phyloP scores from a whole-genome alignment of 2,113 vertebrate genomes.

The Semnornis frantzii region DNA sequence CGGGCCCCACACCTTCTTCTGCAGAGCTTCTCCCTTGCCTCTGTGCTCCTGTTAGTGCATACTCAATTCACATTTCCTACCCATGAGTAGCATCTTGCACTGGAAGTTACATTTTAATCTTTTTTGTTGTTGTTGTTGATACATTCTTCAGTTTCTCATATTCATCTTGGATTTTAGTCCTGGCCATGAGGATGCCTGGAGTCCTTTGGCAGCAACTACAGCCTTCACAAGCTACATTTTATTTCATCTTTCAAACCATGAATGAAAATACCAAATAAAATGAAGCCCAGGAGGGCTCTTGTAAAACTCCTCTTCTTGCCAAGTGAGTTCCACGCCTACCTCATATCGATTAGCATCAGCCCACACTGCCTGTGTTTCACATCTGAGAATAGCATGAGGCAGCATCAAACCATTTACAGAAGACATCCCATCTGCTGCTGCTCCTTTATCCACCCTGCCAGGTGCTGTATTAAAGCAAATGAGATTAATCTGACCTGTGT shows the following conservation, averaged over 20 bases:
- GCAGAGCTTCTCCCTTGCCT: not conserved
- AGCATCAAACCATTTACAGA: not conserved
- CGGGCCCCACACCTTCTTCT: not conserved
- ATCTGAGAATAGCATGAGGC: not conserved
- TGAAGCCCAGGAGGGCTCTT: not conserved
- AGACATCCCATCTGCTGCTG: conserved; percentile 7
- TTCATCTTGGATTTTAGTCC: not conserved
- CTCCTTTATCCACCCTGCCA: not conserved
- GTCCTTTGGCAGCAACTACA: not conserved
- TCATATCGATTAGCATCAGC: fast-evolving
- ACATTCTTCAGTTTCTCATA: not conserved
- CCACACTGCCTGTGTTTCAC: not conserved
- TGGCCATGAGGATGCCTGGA: not conserved
- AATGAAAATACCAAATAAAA: not conserved
- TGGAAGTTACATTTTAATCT: not conserved
- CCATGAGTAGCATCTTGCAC: not conserved
- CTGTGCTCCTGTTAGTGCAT: not conserved
- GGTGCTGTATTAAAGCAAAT: not conserved
- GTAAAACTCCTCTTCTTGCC: not conserved
- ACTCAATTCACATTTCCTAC: not conserved
- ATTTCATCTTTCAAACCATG: not conserved
- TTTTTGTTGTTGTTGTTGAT: not conserved
- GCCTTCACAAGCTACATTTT: not conserved
- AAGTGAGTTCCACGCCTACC: not conserved
- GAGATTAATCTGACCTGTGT: not conserved